These are phyloP conservation scores for Plemyria rubiginata DNA, from an alignment of 2,888 invertebrate genomes.

Conservation along the genomic window DNA sequence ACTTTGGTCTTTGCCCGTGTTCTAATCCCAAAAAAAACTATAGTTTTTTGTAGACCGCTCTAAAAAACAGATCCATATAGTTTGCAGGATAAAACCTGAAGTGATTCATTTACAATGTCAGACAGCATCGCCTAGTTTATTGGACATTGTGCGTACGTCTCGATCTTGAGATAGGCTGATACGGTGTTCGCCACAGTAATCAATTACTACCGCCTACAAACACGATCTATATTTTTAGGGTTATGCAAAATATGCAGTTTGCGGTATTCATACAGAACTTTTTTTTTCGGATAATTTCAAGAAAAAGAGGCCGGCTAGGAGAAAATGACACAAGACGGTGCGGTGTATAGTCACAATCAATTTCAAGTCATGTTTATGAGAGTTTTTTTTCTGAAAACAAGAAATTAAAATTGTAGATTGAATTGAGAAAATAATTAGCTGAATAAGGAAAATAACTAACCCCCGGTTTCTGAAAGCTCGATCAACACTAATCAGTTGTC, in stretches of 20 bases:
- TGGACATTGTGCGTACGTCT: constrained; percentile 77
- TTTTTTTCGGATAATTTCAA: too few relatives aligned
- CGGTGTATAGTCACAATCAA: too few relatives aligned
- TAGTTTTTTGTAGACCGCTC: neutral
- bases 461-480: too few relatives aligned
- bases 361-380: too few relatives aligned
- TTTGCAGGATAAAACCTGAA: constrained; percentile 42
- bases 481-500: too few relatives aligned
- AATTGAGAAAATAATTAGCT: too few relatives aligned
- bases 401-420: too few relatives aligned
- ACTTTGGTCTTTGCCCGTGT: too few relatives aligned
- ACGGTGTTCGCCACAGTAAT: constrained; percentile 72
- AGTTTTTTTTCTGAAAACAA: too few relatives aligned
- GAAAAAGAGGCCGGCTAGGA: too few relatives aligned
- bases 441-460: too few relatives aligned
- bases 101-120: constrained; percentile 79
- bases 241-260: neutral
- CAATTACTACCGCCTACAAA: constrained; percentile 68
- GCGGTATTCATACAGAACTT: neutral
- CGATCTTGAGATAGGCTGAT: constrained; percentile 74
- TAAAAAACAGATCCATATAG: neutral
- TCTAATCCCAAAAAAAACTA: neutral
- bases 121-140: constrained; percentile 81
- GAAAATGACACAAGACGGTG: too few relatives aligned
- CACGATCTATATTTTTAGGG: constrained; percentile 44